Conservation (phyloP, 2,888 invertebrate genomes). For the Eupithecia exiguata region DNA sequence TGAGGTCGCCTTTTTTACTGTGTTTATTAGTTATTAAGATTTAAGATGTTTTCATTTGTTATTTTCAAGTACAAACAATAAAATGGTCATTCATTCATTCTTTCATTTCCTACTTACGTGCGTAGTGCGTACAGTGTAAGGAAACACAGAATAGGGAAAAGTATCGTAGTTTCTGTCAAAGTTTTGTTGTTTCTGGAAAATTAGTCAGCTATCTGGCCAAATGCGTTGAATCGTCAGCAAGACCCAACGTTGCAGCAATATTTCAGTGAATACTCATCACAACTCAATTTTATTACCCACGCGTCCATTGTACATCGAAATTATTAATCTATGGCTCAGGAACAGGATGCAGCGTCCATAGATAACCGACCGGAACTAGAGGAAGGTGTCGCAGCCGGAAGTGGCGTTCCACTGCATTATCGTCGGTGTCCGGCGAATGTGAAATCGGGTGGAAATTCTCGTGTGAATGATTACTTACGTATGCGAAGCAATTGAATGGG, state of each 20-base stretch:
- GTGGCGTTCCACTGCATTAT: conserved; percentile 58
- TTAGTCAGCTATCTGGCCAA: not conserved
- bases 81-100: no score
- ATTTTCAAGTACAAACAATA: no score
- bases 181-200: not conserved
- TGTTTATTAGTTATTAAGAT: no score
- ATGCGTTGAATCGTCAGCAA: not conserved
- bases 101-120: no score
- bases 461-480: conserved; percentile 16
- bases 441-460: conserved; percentile 36
- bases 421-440: conserved; percentile 46
- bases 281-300: conserved; percentile 9
- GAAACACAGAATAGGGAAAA: not conserved
- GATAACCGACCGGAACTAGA: conserved; percentile 56
- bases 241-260: not conserved
- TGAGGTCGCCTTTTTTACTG: no score
- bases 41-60: no score
- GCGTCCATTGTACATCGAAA: conserved; percentile 6
- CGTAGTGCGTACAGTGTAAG: not conserved
- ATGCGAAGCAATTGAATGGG: not conserved
- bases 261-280: not conserved
- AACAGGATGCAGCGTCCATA: conserved; percentile 48
- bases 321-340: conserved; percentile 33
- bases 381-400: conserved; percentile 60
- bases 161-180: not conserved